These are phyloP conservation scores for Corydoras maculifer DNA, from an alignment of 2,113 vertebrate genomes.

Conservation along the genomic window DNA sequence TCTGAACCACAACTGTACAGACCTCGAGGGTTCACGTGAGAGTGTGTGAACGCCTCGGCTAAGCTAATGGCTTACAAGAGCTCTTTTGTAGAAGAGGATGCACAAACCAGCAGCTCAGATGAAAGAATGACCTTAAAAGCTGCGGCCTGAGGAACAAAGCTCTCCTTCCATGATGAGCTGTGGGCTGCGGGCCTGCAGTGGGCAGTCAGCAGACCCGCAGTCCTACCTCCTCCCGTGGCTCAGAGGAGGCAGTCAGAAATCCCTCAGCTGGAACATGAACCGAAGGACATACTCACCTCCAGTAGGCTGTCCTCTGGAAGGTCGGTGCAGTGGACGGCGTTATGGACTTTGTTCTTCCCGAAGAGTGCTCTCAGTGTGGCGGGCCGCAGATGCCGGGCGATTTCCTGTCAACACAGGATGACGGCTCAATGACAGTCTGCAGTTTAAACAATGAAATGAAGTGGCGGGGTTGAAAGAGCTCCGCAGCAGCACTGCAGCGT, in stretches of 20 bases:
- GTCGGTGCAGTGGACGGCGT: constrained; percentile 90
- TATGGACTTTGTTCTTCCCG: constrained; percentile 84
- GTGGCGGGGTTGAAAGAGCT: not conserved
- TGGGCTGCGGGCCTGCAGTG: too few relatives aligned
- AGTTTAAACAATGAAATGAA: constrained; percentile 16
- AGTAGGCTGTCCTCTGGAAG: constrained; percentile 84
- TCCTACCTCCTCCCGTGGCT: too few relatives aligned
- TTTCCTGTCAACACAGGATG: constrained; percentile 65
- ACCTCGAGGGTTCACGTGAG: not conserved
- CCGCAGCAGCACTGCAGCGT: not conserved
- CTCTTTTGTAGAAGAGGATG: too few relatives aligned
- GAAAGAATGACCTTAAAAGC: too few relatives aligned
- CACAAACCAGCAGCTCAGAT: too few relatives aligned
- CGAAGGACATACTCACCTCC: constrained; percentile 69
- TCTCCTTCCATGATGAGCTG: too few relatives aligned
- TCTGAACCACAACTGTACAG: not conserved
- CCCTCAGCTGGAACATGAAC: too few relatives aligned
- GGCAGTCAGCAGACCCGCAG: too few relatives aligned
- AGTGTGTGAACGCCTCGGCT: not conserved
- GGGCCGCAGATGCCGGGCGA: constrained; percentile 81
- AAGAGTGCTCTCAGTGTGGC: constrained; percentile 77
- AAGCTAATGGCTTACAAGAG: too few relatives aligned
- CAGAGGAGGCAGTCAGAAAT: too few relatives aligned
- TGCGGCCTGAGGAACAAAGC: too few relatives aligned
- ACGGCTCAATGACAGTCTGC: not conserved